phyloP scores from a whole-genome alignment of 2,797 vertebrate species.

The Brachyalestes nurse region DNA sequence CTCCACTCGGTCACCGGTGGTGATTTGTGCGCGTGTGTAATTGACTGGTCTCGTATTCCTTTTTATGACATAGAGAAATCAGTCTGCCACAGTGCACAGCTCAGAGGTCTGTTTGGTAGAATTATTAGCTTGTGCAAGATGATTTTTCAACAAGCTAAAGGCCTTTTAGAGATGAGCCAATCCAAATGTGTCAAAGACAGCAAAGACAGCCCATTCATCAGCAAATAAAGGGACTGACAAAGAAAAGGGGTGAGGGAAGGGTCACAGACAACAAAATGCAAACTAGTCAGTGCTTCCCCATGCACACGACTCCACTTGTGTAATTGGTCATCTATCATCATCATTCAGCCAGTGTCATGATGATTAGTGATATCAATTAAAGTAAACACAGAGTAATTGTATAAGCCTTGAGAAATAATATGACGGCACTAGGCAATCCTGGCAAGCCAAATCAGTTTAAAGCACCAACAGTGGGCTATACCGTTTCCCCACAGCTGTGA shows the following conservation, averaged over 20 bases:
- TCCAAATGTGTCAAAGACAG: slow-evolving; percentile 39
- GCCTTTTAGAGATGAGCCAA: slow-evolving; percentile 38
- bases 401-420: slow-evolving; percentile 1
- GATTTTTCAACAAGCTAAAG: slow-evolving; percentile 29
- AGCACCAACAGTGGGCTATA: background rate
- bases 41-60: slow-evolving; percentile 26
- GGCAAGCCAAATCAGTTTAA: slow-evolving; percentile 13
- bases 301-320: slow-evolving; percentile 10
- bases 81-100: slow-evolving; percentile 9
- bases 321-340: slow-evolving; percentile 35
- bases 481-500: background rate
- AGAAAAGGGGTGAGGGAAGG: slow-evolving; percentile 13
- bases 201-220: slow-evolving; percentile 32
- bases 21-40: slow-evolving; percentile 8
- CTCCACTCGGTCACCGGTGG: slow-evolving; percentile 4
- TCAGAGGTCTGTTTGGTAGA: slow-evolving; percentile 35
- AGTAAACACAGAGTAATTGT: slow-evolving; percentile 39
- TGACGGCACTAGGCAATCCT: background rate
- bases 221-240: slow-evolving; percentile 30
- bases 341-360: slow-evolving; percentile 1
- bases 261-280: slow-evolving; percentile 11
- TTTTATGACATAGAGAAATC: slow-evolving; percentile 10
- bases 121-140: slow-evolving; percentile 23
- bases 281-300: slow-evolving; percentile 9
- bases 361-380: slow-evolving; percentile 45